Base-by-base conservation (phyloP, 2,797 vertebrate species). In the Ceryle rudis region DNA sequence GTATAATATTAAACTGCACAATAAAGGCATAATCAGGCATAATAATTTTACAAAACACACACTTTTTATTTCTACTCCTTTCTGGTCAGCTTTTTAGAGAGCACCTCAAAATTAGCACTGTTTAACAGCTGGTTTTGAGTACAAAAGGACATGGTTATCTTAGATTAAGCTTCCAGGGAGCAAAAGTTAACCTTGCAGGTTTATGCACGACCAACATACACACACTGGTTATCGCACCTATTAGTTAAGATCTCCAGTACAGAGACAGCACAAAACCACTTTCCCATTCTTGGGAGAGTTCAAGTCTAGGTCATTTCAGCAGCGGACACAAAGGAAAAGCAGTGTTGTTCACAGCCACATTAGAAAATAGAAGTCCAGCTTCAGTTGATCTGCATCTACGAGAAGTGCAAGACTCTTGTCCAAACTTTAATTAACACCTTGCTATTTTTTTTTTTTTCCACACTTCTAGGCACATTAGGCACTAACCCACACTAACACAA, bases 251-350 rank as follows among this genome's bases (percentile, higher is more conserved):
- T 42, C 33, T 72, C 49, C 41, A 46, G 31, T 19, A 51, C 4
- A 3, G 37, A 69, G 15, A 37, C 16, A 31, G n/a, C 49, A 46
- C 5, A 57, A 77, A 67, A 83, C 6, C 33, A 51, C 22, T 77
- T 85, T 51, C 28, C 73, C 18, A 29, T 74, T 78, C 65, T 65
- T 37, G 8, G 9, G 9, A 66, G 26, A 74, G 79, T 72, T 94
- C 75, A 87, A 49, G 51, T 35, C 79, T 69, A 81, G 72, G 81
- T 87, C 49, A 78, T 73, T 89, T 87, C 67, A 51, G 57, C 72
- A 94, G 51, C 0, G 0, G 11, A n/a, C 29, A 19, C 0, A 5
- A 87, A 74, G 37, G n/a, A 80, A 71, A 75, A 91, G 21, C 25
- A 80, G 35, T 5, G 9, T 11, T 51, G 5, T 6, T 93, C 22